Base-by-base conservation (phyloP, 2,797 vertebrate species). In the Choloepus didactylus region DNA sequence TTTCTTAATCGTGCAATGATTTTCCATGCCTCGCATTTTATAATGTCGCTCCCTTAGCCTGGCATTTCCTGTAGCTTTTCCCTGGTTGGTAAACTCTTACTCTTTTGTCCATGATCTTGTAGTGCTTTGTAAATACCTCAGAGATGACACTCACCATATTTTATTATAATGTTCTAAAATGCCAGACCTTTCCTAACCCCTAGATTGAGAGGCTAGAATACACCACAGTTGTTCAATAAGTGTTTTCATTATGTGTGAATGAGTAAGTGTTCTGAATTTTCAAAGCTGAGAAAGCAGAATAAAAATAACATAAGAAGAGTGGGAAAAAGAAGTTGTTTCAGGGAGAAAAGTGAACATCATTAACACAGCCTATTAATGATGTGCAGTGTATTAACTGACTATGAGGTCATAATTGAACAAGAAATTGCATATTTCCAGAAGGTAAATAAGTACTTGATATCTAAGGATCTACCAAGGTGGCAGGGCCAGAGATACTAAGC, bases 241-340 rank as follows among this genome's bases (percentile, higher is more conserved):
- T n/a, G 23, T 62, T 77, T 79, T 81, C 27, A 77, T 73, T 76
- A 84, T 49, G 9, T 82, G 29, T 62, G 9, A 94, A 90, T 88
- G 21, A 76, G 75, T 49, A 87, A 94, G 54, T 5, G 12, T 31
- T 49, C 73, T 77, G n/a, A 77, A 85, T 88, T 94, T 94, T 91
- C 31, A 86, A 77, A 64, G 7, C 15, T 75, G 54, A 35, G n/a
- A 35, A 91, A 80, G 12, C 46, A 16, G 15, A 12, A 60, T 44
- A 79, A 86, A 54, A 62, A 89, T 77, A 93, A 66, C 18, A 90
- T 25, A 80, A 9, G 27, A n/a, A 3, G 23, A 87, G 0, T 21
- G 54, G 60, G 81, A 75, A 84, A 31, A 86, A 19, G 14, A 72
- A 91, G 38, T 64, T 73, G 31, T 70, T 93, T 46, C 2, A 38